Evolutionary conservation across 2,113 vertebrate genomes (phyloP).

Genomic region (Herpailurus yagouaroundi): DNA sequence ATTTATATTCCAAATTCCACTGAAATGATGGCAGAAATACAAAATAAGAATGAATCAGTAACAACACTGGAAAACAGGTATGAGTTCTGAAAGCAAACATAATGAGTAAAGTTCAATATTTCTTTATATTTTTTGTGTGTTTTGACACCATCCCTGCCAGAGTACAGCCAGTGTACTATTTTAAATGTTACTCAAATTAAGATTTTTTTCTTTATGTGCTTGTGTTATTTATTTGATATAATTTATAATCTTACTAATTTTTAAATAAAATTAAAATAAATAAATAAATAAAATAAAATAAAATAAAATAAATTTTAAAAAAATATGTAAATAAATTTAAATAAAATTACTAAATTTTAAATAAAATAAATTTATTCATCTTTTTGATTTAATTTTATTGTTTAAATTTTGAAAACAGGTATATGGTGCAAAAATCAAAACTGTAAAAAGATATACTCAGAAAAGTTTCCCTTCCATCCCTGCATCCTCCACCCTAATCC

Average conservation of each 20-base stretch:
- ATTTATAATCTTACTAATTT: not conserved
- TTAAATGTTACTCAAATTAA: constrained; percentile 35
- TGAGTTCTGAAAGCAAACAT: not conserved
- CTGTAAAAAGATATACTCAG: not conserved
- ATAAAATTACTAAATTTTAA: no score
- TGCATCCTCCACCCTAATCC: not conserved
- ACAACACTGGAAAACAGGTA: not conserved
- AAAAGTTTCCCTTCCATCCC: not conserved
- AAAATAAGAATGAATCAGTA: not conserved
- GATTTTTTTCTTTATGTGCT: not conserved
- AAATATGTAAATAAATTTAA: no score
- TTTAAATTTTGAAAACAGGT: not conserved
- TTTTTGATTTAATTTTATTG: not conserved
- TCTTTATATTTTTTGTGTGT: not conserved
- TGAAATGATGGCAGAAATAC: not conserved
- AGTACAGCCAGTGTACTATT: not conserved
- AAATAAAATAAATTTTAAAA: no score
- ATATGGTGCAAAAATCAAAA: not conserved
- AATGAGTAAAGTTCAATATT: not conserved
- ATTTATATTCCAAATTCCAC: not conserved
- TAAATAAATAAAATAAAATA: no score
- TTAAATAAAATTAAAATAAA: no score
- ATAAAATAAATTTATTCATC: no score
- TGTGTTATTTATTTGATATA: not conserved
- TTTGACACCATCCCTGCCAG: not conserved